phyloP scores from a whole-genome alignment of 2,888 invertebrate species.

The Seira ritae region DNA sequence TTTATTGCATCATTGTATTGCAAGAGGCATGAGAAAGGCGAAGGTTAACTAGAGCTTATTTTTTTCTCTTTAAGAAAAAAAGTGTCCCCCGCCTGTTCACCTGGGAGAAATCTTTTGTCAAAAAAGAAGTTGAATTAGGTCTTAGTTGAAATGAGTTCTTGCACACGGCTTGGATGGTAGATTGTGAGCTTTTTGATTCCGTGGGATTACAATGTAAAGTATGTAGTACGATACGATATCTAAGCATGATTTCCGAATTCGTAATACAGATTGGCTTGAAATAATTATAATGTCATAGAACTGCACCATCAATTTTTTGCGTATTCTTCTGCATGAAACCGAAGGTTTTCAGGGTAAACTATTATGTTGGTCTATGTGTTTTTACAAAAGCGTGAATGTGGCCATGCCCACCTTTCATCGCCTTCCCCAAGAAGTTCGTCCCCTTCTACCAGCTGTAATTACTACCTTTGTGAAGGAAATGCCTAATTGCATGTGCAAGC shows the following conservation, averaged over 20 bases:
- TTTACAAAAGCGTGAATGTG: neutral
- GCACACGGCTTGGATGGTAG: neutral
- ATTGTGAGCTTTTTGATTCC: neutral
- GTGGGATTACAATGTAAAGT: neutral
- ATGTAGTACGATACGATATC: too few species aligned
- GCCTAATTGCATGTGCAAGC: neutral
- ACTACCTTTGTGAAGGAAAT: neutral
- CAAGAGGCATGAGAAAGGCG: slow-evolving; percentile 5
- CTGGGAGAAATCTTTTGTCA: neutral
- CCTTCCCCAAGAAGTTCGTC: slow-evolving; percentile 3
- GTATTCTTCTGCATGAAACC: too few species aligned
- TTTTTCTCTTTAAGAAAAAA: slow-evolving; percentile 11
- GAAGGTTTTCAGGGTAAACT: too few species aligned
- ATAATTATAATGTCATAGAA: too few species aligned
- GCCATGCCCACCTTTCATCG: neutral
- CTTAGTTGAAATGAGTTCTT: neutral
- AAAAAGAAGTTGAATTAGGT: neutral
- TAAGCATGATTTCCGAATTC: too few species aligned
- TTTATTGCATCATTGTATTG: neutral
- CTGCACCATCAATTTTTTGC: too few species aligned
- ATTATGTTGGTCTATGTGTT: too few species aligned
- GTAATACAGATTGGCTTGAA: neutral
- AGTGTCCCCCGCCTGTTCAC: neutral
- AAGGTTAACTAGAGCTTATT: slow-evolving; percentile 34
- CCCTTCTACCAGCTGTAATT: neutral